Evolutionary conservation across 2,797 vertebrate species (phyloP).

Genomic region (Lerista edwardsae): DNA sequence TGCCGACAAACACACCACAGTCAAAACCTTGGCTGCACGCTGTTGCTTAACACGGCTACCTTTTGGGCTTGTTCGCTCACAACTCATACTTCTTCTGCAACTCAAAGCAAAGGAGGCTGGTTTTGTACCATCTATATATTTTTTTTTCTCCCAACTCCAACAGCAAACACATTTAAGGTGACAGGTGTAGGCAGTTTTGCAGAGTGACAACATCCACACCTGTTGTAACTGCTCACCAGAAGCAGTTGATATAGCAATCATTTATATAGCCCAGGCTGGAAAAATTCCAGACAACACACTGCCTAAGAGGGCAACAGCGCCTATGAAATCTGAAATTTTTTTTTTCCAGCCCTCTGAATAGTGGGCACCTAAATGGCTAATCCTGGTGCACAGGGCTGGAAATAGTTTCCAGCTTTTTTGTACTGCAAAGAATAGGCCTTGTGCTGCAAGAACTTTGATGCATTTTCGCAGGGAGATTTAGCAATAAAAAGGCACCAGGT

Average conservation of each 20-base stretch:
- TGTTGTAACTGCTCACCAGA: slow-evolving; percentile 1
- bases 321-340: not conserved
- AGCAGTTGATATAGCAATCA: not conserved
- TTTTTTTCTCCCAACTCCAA: not conserved
- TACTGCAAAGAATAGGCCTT: not conserved
- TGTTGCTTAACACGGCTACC: not conserved
- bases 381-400: not conserved
- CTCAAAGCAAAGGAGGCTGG: not conserved
- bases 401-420: not conserved
- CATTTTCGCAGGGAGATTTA: not conserved
- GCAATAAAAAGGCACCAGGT: not conserved
- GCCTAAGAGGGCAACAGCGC: not conserved
- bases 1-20: not conserved
- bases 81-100: not conserved
- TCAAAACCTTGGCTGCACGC: not conserved
- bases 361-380: not conserved
- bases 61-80: not conserved
- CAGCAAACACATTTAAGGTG: slow-evolving; percentile 28
- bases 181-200: not conserved
- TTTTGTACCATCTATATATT: not conserved
- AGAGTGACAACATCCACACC: not conserved
- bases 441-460: not conserved
- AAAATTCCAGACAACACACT: not conserved
- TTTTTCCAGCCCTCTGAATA: not conserved
- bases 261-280: slow-evolving; percentile 9